These are phyloP conservation scores for Pteromalus puparum DNA, from an alignment of 1,140 invertebrate genomes.

Conservation along the genomic window DNA sequence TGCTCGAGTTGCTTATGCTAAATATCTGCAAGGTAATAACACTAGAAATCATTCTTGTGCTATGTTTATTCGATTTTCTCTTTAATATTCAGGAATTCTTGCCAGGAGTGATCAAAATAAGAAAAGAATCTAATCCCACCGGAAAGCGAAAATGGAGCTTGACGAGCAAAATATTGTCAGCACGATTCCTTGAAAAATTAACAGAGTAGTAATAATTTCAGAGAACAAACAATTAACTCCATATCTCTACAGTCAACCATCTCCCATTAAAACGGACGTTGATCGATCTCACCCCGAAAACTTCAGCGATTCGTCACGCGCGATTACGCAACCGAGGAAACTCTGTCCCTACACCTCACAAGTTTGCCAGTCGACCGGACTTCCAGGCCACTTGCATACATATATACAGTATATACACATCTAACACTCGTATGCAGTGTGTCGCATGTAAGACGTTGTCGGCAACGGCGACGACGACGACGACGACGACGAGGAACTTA, in stretches of 20 bases:
- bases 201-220: no score
- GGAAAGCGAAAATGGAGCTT: no score
- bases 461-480: not conserved
- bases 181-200: no score
- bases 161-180: no score
- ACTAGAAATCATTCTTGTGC: no score
- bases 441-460: not conserved
- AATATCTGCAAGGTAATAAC: no score
- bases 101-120: no score
- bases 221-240: no score
- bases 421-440: not conserved
- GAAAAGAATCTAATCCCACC: no score
- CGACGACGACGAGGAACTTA: not conserved
- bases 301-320: not conserved
- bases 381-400: not conserved
- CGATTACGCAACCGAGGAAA: constrained; percentile 30
- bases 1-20: no score
- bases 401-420: not conserved
- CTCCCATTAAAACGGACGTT: not conserved
- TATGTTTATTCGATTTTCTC: no score
- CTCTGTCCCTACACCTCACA: not conserved
- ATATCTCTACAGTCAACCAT: not conserved
- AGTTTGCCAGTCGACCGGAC: constrained; percentile 26
- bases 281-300: constrained; percentile 6
- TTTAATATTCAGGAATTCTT: no score